A percentile compares a stretch with the other conserved stretches of the same genome.
Conservation (phyloP, 2,888 invertebrate genomes). For the Brachypalpus laphriformis region DNA sequence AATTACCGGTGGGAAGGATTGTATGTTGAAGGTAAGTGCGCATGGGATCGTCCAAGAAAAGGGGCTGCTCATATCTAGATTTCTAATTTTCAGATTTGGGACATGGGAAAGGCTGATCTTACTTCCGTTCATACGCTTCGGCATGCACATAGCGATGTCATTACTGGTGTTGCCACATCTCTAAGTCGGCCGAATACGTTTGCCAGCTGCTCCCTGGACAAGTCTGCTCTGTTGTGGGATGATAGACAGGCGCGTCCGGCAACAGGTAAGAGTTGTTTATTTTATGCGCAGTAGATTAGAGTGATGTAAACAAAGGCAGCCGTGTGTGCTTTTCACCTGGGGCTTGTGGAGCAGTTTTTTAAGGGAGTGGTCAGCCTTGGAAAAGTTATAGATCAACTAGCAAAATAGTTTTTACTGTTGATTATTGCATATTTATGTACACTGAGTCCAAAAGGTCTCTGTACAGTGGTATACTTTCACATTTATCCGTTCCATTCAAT, state of each 20-base stretch:
- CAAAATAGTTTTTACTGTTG: too few species aligned
- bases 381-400: neutral
- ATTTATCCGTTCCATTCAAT: too few species aligned
- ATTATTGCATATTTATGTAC: too few species aligned
- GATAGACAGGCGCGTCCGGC: slow-evolving; percentile 77
- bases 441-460: too few species aligned
- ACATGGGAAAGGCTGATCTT: slow-evolving; percentile 79
- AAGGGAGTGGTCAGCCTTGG: neutral
- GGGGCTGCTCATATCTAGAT: neutral
- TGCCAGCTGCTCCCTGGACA: slow-evolving; percentile 78
- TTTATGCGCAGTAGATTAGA: slow-evolving; percentile 38
- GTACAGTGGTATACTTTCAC: too few species aligned
- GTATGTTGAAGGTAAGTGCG: slow-evolving; percentile 78
- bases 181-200: slow-evolving; percentile 74
- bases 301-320: neutral
- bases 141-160: slow-evolving; percentile 77
- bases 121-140: slow-evolving; percentile 73
- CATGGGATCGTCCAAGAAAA: neutral
- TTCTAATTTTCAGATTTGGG: slow-evolving; percentile 78
- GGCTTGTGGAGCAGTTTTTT: neutral
- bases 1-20: slow-evolving; percentile 78
- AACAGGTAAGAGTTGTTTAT: slow-evolving; percentile 74
- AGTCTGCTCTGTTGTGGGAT: slow-evolving; percentile 78
- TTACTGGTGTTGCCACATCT: slow-evolving; percentile 77
- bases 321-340: neutral